These are phyloP conservation scores for Plodia interpunctella DNA, from an alignment of 1,140 invertebrate species.

Conservation along the genomic window DNA sequence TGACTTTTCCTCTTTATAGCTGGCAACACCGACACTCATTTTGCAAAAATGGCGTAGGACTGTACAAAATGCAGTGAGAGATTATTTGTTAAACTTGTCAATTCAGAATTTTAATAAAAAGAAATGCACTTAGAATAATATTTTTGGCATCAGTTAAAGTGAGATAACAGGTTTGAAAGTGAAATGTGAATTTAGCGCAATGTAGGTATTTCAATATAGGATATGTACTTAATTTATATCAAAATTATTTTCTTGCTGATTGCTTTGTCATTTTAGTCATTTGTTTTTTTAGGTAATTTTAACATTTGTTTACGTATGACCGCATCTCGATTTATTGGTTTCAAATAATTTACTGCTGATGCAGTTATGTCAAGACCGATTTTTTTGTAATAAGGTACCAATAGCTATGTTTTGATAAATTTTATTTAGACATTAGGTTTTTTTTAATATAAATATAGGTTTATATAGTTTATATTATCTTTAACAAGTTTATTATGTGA, in stretches of 20 bases:
- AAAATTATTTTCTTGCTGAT: constrained; percentile 35
- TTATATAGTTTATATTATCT: background rate
- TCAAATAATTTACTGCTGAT: constrained; percentile 13
- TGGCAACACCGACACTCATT: constrained; percentile 37
- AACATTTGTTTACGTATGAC: constrained; percentile 32
- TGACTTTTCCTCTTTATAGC: background rate
- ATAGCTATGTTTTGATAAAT: too few relatives aligned
- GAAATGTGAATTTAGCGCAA: constrained; percentile 67
- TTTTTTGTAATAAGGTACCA: background rate
- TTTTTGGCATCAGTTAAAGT: constrained; percentile 34
- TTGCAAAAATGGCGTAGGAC: constrained; percentile 70
- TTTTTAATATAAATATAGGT: background rate
- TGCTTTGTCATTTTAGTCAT: constrained; percentile 24
- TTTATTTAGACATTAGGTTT: too few relatives aligned
- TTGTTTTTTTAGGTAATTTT: constrained; percentile 35
- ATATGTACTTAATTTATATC: constrained; percentile 34
- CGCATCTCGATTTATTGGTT: constrained; percentile 11
- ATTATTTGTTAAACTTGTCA: constrained; percentile 62
- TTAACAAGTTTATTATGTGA: constrained; percentile 7
- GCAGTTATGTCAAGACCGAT: constrained; percentile 55
- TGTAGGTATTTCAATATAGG: constrained; percentile 48
- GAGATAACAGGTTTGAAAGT: constrained; percentile 45
- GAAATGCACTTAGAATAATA: constrained; percentile 52
- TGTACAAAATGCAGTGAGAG: constrained; percentile 66
- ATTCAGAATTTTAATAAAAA: constrained; percentile 59